These are phyloP conservation scores for Apostichopus japonicus DNA, from an alignment of 35 echinoderm and acorn worm species.

Conservation along the genomic window DNA sequence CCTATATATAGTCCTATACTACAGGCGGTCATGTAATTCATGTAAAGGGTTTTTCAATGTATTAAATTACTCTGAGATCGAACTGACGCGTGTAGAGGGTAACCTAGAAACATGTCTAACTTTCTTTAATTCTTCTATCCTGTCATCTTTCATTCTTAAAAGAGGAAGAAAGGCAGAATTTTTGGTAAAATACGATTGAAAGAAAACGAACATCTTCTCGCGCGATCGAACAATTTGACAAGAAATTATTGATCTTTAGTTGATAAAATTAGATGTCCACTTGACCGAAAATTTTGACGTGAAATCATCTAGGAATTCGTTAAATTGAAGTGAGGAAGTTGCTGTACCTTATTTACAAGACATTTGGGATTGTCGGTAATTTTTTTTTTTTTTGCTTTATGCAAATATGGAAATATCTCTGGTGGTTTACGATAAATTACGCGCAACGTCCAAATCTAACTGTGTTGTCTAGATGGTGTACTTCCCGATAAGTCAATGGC, in stretches of 20 bases:
- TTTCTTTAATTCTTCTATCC: slow-evolving; percentile 1
- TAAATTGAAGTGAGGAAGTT: slow-evolving; percentile 33
- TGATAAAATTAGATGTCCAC: slow-evolving; percentile 49
- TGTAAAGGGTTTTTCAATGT: background rate
- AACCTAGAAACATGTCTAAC: slow-evolving; percentile 30
- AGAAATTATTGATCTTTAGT: slow-evolving; percentile 18
- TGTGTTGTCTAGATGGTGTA: background rate
- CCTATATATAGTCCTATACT: background rate
- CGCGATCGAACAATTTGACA: slow-evolving; percentile 33
- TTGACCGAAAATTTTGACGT: slow-evolving; percentile 44
- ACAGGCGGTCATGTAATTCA: background rate
- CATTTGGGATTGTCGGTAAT: slow-evolving; percentile 14
- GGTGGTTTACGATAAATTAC: background rate
- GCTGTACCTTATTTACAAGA: slow-evolving; percentile 10
- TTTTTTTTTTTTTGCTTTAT: background rate
- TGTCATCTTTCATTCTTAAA: background rate
- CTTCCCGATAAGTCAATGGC: too few species aligned
- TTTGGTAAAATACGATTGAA: background rate
- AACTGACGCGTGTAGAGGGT: slow-evolving; percentile 25
- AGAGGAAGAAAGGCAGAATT: background rate
- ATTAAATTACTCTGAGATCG: slow-evolving; percentile 16
- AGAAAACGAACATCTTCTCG: background rate
- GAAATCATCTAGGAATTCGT: slow-evolving; percentile 53
- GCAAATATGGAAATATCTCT: background rate
- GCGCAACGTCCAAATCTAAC: background rate